phyloP scores from a whole-genome alignment of 2,797 vertebrate genomes.

The Takifugu rubripes region DNA sequence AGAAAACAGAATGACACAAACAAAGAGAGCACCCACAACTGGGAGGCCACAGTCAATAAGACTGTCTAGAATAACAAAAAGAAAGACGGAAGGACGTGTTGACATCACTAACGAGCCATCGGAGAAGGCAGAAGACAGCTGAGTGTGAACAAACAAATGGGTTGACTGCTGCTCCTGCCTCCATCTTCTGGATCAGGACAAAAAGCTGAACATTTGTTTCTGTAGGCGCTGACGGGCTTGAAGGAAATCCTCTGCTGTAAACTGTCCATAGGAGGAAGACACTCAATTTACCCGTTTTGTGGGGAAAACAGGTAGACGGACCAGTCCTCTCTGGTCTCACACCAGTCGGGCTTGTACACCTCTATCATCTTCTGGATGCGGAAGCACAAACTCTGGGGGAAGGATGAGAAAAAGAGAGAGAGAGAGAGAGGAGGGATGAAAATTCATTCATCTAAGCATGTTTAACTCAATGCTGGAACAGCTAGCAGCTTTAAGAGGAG shows the following conservation, averaged over 20 bases:
- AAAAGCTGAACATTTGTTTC: conserved; percentile 13
- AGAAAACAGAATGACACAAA: conserved; percentile 15
- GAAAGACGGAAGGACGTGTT: neutral
- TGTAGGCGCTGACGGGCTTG: neutral
- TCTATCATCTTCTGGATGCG: conserved; percentile 96
- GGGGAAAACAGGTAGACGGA: conserved; percentile 96
- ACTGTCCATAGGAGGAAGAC: too few relatives aligned
- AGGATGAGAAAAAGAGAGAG: neutral
- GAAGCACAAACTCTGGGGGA: conserved; percentile 86
- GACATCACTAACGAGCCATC: neutral
- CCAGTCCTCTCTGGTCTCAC: conserved; percentile 90
- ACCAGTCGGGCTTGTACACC: conserved; percentile 93
- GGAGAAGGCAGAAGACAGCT: conserved; percentile 12
- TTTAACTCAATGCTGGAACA: too few relatives aligned
- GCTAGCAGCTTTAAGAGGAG: too few relatives aligned
- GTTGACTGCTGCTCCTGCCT: neutral
- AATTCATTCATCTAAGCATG: too few relatives aligned
- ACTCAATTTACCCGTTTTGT: conserved; percentile 84
- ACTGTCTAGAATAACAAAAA: conserved; percentile 5
- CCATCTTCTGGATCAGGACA: neutral
- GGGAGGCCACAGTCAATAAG: conserved; percentile 15
- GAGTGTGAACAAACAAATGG: conserved; percentile 21
- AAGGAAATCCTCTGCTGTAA: neutral
- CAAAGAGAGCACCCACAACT: conserved; percentile 3
- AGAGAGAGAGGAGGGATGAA: neutral